These are phyloP conservation scores for Kryptolebias ocellatus DNA, from an alignment of 2,797 vertebrate genomes.

Conservation along the genomic window DNA sequence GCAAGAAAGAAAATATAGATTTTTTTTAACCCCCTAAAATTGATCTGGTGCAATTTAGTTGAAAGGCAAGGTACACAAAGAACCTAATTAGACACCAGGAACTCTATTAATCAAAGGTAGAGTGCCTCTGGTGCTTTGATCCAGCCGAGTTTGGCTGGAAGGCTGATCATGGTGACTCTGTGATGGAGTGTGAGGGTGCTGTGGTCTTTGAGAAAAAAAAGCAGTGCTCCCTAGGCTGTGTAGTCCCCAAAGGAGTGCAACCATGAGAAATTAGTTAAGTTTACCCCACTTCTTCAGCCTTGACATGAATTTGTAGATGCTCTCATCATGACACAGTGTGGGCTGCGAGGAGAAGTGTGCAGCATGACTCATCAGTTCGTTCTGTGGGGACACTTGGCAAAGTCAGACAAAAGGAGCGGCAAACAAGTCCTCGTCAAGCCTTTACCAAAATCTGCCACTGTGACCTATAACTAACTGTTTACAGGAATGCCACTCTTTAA, in stretches of 20 bases:
- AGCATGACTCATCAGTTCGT: slow-evolving; percentile 51
- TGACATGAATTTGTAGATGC: slow-evolving; percentile 46
- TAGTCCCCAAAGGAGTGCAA: slow-evolving; percentile 46
- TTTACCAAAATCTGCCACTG: background rate
- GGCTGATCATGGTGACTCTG: slow-evolving; percentile 35
- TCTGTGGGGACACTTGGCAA: slow-evolving; percentile 19
- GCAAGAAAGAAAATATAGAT: slow-evolving; percentile 1
- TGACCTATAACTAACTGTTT: slow-evolving; percentile 15
- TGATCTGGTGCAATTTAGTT: slow-evolving; percentile 31
- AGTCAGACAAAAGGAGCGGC: slow-evolving; percentile 24
- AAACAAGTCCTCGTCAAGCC: slow-evolving; percentile 17
- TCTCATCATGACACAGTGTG: slow-evolving; percentile 40
- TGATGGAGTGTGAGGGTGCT: slow-evolving; percentile 60
- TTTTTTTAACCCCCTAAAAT: background rate
- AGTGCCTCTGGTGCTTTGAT: slow-evolving; percentile 42
- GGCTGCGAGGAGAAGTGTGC: slow-evolving; percentile 15
- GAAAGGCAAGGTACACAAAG: slow-evolving; percentile 49
- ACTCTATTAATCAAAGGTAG: slow-evolving; percentile 59
- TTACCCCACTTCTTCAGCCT: slow-evolving; percentile 42
- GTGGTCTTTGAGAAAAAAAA: slow-evolving; percentile 28
- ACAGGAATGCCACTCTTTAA: slow-evolving; percentile 6
- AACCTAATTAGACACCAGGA: slow-evolving; percentile 46
- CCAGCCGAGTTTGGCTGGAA: slow-evolving; percentile 42
- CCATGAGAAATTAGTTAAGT: slow-evolving; percentile 59
- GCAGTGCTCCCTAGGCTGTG: slow-evolving; percentile 28